A percentile compares a stretch with the other conserved stretches of the same genome.
phyloP scores from a whole-genome alignment of 2,888 invertebrate genomes.

The Pogonocherus hispidulus region DNA sequence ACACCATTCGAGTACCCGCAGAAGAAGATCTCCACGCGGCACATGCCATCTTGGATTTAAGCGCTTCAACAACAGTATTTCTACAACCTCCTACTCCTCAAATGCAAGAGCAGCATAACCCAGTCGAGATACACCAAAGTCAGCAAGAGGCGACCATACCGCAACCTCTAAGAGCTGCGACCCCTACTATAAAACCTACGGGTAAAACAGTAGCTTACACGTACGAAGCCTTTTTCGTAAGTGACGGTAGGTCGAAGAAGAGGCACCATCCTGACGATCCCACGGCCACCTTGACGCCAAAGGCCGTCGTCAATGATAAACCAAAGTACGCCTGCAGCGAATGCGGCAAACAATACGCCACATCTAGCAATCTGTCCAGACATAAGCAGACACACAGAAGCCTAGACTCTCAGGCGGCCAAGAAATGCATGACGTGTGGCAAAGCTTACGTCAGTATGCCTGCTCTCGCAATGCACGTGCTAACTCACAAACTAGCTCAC shows the following conservation, averaged over 20 bases:
- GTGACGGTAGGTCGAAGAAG: conserved; percentile 86
- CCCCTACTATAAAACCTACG: conserved; percentile 56
- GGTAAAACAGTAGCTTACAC: conserved; percentile 88
- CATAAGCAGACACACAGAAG: conserved; percentile 94
- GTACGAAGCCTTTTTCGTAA: conserved; percentile 92
- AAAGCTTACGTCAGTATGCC: conserved; percentile 99
- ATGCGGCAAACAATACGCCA: conserved; percentile 93
- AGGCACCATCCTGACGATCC: conserved; percentile 55
- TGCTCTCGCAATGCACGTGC: conserved; percentile 92
- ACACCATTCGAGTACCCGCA: conserved; percentile 75
- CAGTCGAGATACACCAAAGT: conserved; percentile 45
- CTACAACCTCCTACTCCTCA: conserved; percentile 69
- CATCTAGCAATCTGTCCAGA: conserved; percentile 88
- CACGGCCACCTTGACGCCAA: conserved; percentile 49
- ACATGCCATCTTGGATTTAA: conserved; percentile 90
- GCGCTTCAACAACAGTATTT: conserved; percentile 85
- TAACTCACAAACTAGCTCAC: conserved; percentile 93
- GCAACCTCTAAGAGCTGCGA: conserved; percentile 34
- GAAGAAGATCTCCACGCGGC: conserved; percentile 90
- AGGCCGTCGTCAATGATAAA: conserved; percentile 59
- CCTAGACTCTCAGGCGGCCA: conserved; percentile 92
- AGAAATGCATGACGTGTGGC: conserved; percentile 94
- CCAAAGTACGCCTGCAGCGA: conserved; percentile 84
- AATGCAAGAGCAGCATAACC: conserved; percentile 35
- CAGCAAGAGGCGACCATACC: conserved; percentile 45